Evolutionary conservation across 2,113 vertebrate genomes (phyloP), one percentile per base, ranked within the genome.

Genomic region (Psettodes erumei): DNA sequence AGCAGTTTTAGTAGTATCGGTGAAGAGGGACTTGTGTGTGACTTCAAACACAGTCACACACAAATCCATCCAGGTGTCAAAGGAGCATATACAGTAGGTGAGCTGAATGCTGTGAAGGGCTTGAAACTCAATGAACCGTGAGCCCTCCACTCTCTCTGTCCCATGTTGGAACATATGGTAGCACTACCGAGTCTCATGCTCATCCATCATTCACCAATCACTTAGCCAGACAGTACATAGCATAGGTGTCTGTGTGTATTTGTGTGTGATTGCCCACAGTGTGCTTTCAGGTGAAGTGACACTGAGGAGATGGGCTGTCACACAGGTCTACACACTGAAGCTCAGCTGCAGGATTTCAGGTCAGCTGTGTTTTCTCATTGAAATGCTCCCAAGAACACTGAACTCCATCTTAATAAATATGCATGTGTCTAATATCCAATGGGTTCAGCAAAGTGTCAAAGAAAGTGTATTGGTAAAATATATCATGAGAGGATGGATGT

Each of bases 91-190:
- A 70, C 71, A 71, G 81, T 73, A 74, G 37, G 67, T 89, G 71
- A 85, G 75, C 59, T 61, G 72, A 75, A 82, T 45, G 83, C 70
- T 81, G 62, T 33, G 50, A 74, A 78, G 80, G 59, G 55, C 75
- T 73, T 33, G 3, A 80, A 77, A 80, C 77, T 84, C 78, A 76
- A 65, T 75, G 86, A 90, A 88, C 86, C 61, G 33, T 43, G 4
- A 73, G 70, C 48, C 63, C 63, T 87, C 64, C 61, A 35, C 58
- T 84, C 77, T 82, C 33, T 75, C 67, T 47, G 60, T 67, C 77
- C 84, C 47, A 30, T 75, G 77, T 79, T 27, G 56, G 72, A 90
- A 35, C 89, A 90, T 84, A 89, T 87, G 89, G 87, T 64, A 70
- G 64, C 77, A 64, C 79, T 50, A 48, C 65, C 65, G 19, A 60